phyloP scores from a whole-genome alignment of 1,140 invertebrate genomes.

The Lucilia cuprina region DNA sequence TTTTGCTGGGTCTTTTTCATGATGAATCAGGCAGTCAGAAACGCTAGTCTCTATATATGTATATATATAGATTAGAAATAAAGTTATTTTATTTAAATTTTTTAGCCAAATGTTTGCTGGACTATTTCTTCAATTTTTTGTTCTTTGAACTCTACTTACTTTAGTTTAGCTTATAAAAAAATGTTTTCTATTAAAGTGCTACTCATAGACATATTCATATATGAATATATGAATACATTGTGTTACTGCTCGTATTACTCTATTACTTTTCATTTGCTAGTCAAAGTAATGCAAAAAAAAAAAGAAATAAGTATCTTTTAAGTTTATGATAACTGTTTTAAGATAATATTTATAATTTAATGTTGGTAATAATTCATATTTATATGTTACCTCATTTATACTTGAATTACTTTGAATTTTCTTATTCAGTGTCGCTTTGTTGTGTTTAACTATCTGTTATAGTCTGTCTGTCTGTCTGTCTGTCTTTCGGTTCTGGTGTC shows the following conservation, averaged over 20 bases:
- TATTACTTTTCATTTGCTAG: too few species aligned
- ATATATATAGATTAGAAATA: too few species aligned
- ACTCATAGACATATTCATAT: too few species aligned
- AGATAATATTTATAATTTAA: background rate
- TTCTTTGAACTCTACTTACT: constrained; percentile 8
- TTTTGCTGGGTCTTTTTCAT: too few species aligned
- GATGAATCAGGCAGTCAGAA: too few species aligned
- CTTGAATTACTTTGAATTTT: background rate
- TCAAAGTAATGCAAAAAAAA: background rate
- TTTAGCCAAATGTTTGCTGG: background rate
- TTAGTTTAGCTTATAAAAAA: background rate
- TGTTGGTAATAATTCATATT: background rate
- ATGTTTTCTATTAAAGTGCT: background rate
- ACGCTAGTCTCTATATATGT: too few species aligned
- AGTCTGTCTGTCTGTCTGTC: background rate
- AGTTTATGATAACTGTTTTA: background rate
- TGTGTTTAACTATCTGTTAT: background rate
- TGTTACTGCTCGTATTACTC: too few species aligned
- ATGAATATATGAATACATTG: too few species aligned
- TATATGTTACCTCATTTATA: constrained; percentile 2
- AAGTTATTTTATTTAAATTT: too few species aligned
- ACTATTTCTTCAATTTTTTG: background rate
- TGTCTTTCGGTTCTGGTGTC: too few species aligned
- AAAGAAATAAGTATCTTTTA: background rate
- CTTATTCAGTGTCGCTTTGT: too few species aligned